These are phyloP conservation scores for Philaenus spumarius DNA, from an alignment of 1,140 invertebrate genomes.

Conservation along the genomic window DNA sequence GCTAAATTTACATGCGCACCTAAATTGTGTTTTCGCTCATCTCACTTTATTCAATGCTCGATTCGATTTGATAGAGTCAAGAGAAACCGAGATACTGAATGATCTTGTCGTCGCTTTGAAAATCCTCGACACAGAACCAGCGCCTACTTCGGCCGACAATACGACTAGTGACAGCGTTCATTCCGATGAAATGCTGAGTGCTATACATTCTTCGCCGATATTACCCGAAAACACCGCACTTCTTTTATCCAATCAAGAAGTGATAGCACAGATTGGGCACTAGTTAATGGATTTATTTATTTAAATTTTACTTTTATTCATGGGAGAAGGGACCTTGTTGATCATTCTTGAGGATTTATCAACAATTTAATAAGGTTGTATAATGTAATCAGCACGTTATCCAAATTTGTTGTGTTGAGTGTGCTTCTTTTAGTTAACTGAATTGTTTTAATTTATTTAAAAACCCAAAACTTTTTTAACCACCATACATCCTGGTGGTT, in stretches of 20 bases:
- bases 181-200: background rate
- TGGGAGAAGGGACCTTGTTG: too few species aligned
- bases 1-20: constrained; percentile 86
- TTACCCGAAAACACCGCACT: constrained; percentile 15
- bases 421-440: too few species aligned
- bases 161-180: background rate
- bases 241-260: constrained; percentile 9
- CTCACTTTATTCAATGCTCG: constrained; percentile 79
- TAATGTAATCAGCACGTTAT: too few species aligned
- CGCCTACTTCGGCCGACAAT: background rate
- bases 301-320: too few species aligned
- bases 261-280: constrained; percentile 18
- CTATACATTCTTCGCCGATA: constrained; percentile 4
- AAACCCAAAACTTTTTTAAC: too few species aligned
- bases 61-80: constrained; percentile 88
- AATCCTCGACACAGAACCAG: constrained; percentile 26
- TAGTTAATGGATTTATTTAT: background rate
- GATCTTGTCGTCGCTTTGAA: constrained; percentile 69
- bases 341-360: too few species aligned
- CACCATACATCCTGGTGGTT: too few species aligned
- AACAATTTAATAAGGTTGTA: too few species aligned
- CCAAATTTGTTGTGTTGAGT: too few species aligned
- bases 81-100: constrained; percentile 91
- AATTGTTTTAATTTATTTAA: too few species aligned
- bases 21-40: constrained; percentile 95